phyloP scores from a whole-genome alignment of 92 coral and sea anemone species.

The Actinernus sp. region DNA sequence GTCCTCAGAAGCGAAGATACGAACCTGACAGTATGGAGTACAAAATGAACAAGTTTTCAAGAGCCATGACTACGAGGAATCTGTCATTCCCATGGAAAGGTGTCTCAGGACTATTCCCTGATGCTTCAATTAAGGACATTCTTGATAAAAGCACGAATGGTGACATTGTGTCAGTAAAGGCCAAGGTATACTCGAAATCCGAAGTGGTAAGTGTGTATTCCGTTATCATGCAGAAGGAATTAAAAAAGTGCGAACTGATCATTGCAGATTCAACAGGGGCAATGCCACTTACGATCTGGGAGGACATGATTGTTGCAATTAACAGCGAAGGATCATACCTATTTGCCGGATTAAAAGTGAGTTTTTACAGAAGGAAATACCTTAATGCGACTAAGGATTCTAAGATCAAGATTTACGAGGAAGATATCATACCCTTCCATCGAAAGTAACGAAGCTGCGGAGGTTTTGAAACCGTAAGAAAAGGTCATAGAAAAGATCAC shows the following conservation, averaged over 20 bases:
- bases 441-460: too few relatives aligned
- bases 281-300: too few relatives aligned
- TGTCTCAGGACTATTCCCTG: neutral
- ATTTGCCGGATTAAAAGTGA: too few relatives aligned
- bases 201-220: slow-evolving; percentile 19
- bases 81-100: slow-evolving; percentile 32
- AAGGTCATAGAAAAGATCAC: too few relatives aligned
- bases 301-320: too few relatives aligned
- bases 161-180: slow-evolving; percentile 40
- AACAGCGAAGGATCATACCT: too few relatives aligned
- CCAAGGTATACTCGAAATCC: slow-evolving; percentile 34
- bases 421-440: too few relatives aligned
- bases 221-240: slow-evolving; percentile 13
- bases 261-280: slow-evolving; percentile 38
- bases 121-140: slow-evolving; percentile 11
- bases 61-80: slow-evolving; percentile 15
- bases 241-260: slow-evolving; percentile 37
- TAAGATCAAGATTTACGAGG: too few relatives aligned
- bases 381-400: too few relatives aligned
- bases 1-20: slow-evolving; percentile 32
- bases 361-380: too few relatives aligned
- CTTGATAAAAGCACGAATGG: slow-evolving; percentile 15
- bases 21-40: slow-evolving; percentile 22
- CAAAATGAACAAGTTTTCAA: slow-evolving; percentile 14
- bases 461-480: too few relatives aligned